These are phyloP conservation scores for Ivindomyrus marchei DNA, from an alignment of 2,113 vertebrate species.

Conservation along the genomic window DNA sequence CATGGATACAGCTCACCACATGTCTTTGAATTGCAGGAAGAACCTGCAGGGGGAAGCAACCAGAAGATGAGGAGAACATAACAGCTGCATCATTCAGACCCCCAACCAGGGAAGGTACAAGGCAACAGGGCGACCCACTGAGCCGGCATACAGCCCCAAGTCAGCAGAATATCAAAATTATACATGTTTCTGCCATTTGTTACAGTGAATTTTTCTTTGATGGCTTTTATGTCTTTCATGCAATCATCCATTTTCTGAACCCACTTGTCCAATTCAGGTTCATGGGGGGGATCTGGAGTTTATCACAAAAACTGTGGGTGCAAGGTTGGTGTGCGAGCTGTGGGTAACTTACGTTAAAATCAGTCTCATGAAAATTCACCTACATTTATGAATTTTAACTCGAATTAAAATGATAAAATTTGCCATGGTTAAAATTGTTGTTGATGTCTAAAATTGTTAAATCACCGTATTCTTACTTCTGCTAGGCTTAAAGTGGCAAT, in stretches of 20 bases:
- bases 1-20: not conserved
- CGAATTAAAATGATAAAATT: not conserved
- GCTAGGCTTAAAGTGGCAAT: not conserved
- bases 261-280: not conserved
- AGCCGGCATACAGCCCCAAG: not conserved
- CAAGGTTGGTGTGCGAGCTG: not conserved
- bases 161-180: not conserved
- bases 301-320: not conserved
- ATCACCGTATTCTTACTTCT: not conserved
- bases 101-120: not conserved
- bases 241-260: not conserved
- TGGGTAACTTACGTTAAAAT: not conserved
- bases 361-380: not conserved
- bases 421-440: not conserved
- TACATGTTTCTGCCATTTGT: not conserved
- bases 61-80: not conserved
- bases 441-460: not conserved
- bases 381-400: not conserved
- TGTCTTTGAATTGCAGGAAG: not conserved
- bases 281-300: not conserved
- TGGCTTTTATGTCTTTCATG: not conserved
- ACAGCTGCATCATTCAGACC: not conserved
- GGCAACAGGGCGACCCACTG: not conserved
- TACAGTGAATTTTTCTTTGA: not conserved
- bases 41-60: not conserved